Base-by-base conservation (phyloP, 2,797 vertebrate genomes). In the Epinephelus malabaricus region DNA sequence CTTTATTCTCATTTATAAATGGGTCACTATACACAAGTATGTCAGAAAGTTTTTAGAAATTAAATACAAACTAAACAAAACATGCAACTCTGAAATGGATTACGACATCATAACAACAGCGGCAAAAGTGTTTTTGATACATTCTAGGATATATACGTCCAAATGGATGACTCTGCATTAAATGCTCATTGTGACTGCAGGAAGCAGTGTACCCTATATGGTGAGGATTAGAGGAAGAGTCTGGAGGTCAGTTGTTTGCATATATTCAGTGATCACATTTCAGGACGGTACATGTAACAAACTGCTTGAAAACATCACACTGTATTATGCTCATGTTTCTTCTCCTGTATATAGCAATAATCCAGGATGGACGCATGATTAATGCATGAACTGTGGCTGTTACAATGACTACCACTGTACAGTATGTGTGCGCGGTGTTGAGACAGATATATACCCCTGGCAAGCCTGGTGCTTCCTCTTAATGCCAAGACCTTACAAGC, bases 401-500 rank as follows among this genome's bases (percentile, higher is more conserved):
- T 77, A 67, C 47, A 68, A 50, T 58, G 43, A 38, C 53, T 55
- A 60, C 63, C 54, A 71, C 66, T 71, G 69, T 73, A 34, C 18
- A 40, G 58, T 54, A 40, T 74, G 56, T 61, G 46, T 84, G 27
- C 54, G 34, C 6, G 0, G 43, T 5, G 73, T 66, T 55, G 54
- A 69, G 70, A 70, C 51, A 82, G 64, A 94, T 89, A 89, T 88
- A 87, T 88, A 89, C 89, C 79, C 9, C 69, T 92, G 90, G 91
- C 92, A 94, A 90, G 86, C 23, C 21, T 73, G n/a, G 50, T 67
- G n/a, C 77, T 92, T 94, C 92, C 92, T 85, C 90, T 64, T 67
- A 81, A 75, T 64, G 77, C 85, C 68, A 86, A 79, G 87, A 91
- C 85, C 90, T 94, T 91, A 89, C 87, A 92, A 87, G 84, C 84